A percentile compares a stretch with the other conserved stretches of the same genome.
Evolutionary conservation across 1,140 invertebrate genomes (phyloP).

Genomic region (Centruroides vittatus): DNA sequence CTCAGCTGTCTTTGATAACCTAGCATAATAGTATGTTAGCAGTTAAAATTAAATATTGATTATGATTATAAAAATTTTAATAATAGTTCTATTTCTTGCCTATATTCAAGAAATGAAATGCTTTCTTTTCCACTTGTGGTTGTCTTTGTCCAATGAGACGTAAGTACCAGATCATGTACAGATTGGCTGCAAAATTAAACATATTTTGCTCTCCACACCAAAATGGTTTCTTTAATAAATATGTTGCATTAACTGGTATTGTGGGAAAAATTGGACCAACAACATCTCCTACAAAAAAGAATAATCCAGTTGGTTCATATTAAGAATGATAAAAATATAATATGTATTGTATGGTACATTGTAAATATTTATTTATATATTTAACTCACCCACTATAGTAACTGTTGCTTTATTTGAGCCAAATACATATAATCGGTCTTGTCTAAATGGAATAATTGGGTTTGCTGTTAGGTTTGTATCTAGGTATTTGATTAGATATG

Average conservation of each 20-base stretch:
- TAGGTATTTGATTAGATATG: constrained; percentile 85
- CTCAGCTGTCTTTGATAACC: constrained; percentile 73
- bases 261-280: constrained; percentile 86
- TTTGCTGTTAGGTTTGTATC: constrained; percentile 86
- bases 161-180: constrained; percentile 83
- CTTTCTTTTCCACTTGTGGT: constrained; percentile 47
- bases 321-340: too few relatives aligned
- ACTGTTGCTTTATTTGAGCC: constrained; percentile 76
- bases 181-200: constrained; percentile 87
- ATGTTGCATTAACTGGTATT: constrained; percentile 76
- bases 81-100: constrained; percentile 21
- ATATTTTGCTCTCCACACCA: constrained; percentile 87
- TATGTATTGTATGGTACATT: too few relatives aligned
- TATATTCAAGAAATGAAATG: constrained; percentile 74
- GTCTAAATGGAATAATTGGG: constrained; percentile 74
- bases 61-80: too few relatives aligned
- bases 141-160: constrained; percentile 65
- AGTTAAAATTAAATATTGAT: too few relatives aligned
- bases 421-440: constrained; percentile 79
- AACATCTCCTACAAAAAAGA: constrained; percentile 43
- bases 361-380: too few relatives aligned
- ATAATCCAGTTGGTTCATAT: constrained; percentile 1
- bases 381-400: constrained; percentile 51
- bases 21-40: background rate
- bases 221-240: constrained; percentile 50